phyloP scores from a whole-genome alignment of 92 coral and sea anemone genomes.

The Chrysogorgia sp. region DNA sequence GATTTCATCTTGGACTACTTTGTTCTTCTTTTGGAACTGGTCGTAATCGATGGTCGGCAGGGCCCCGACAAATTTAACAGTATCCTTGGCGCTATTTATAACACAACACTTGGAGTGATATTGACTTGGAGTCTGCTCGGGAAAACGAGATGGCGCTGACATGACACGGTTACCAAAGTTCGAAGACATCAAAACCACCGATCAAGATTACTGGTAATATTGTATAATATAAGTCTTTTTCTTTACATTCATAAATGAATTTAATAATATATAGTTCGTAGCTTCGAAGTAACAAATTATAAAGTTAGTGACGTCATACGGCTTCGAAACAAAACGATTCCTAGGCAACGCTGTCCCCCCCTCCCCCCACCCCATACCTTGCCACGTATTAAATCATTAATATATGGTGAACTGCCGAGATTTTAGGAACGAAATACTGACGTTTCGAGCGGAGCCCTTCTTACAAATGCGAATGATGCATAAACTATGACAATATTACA shows the following conservation, averaged over 20 bases:
- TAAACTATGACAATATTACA: too few relatives aligned
- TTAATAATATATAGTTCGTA: neutral
- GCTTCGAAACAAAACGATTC: neutral
- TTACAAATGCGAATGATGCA: too few relatives aligned
- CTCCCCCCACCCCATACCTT: neutral
- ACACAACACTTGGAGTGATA: conserved; percentile 83
- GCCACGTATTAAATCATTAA: too few relatives aligned
- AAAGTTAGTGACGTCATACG: neutral
- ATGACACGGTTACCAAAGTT: conserved; percentile 64
- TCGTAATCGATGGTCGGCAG: conserved; percentile 47
- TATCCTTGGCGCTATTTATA: conserved; percentile 61
- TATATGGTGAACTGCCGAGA: too few relatives aligned
- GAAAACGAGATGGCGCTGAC: conserved; percentile 84
- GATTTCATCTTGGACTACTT: conserved; percentile 82
- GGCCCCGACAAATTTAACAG: conserved; percentile 81
- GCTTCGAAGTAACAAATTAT: neutral
- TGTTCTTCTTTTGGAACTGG: conserved; percentile 76
- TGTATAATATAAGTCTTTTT: neutral
- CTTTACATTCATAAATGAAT: neutral
- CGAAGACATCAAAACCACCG: conserved; percentile 58
- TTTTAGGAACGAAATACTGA: too few relatives aligned
- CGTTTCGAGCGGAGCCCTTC: too few relatives aligned
- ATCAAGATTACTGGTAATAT: neutral
- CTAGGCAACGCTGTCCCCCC: neutral
- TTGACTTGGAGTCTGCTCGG: conserved; percentile 73